Conservation (phyloP, 2,888 invertebrate genomes). For the Philhelius pedissequus region DNA sequence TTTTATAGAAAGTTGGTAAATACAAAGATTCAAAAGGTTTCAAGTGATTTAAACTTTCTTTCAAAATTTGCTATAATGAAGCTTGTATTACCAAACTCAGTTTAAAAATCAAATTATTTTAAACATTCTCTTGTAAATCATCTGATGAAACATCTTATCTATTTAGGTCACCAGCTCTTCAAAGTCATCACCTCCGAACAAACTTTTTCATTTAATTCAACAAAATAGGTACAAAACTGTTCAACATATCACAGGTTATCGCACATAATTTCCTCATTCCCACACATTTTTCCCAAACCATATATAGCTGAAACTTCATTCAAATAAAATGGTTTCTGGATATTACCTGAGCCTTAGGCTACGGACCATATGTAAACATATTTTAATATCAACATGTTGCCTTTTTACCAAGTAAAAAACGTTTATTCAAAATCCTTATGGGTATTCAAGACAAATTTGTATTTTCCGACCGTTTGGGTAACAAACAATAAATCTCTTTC, state of each 20-base stretch:
- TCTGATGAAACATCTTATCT: not conserved
- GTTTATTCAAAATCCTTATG: slow-evolving; percentile 11
- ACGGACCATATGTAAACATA: not conserved
- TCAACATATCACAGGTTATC: not conserved
- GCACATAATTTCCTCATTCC: too few relatives aligned
- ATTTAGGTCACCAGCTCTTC: not conserved
- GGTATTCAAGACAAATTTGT: slow-evolving; percentile 19
- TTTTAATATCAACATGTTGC: slow-evolving; percentile 14
- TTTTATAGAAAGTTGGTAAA: not conserved
- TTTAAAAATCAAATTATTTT: not conserved
- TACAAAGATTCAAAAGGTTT: not conserved
- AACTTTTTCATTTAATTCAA: not conserved
- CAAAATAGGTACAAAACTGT: not conserved
- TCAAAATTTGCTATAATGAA: not conserved
- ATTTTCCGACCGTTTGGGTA: slow-evolving; percentile 14
- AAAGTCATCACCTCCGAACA: not conserved
- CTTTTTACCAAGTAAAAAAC: slow-evolving; percentile 19
- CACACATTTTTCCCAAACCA: not conserved
- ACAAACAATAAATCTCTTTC: slow-evolving; percentile 41
- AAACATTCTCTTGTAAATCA: not conserved
- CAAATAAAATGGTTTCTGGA: slow-evolving; percentile 1
- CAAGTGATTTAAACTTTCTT: not conserved
- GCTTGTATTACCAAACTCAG: not conserved
- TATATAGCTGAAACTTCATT: not conserved
- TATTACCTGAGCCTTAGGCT: not conserved